Base-by-base conservation (phyloP, 2,113 vertebrate species). In the Mustela lutreola region DNA sequence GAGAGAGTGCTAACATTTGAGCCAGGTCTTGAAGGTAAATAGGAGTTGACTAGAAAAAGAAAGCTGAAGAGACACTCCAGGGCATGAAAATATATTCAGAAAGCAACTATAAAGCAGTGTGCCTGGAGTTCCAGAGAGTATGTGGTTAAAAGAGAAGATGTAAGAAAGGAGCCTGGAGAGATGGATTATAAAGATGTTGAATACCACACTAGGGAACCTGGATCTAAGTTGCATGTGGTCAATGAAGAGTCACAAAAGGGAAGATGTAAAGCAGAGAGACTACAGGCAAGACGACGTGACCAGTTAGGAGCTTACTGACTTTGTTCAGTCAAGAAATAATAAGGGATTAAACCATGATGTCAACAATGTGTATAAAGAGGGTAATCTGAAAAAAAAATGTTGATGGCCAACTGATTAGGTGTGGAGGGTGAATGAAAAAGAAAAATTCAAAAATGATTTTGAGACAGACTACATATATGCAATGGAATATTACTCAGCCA, bases 361-460 rank as follows among this genome's bases (percentile, higher is more conserved):
- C 65, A 89, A 50, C 24, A 78, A 22, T 78, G 11, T 19, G 18
- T 50, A 70, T 15, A 96, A 93, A 79, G 16, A 90, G 5, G 7
- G 8, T 87, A 8, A 56, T 60, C 86, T 73, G 33, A 73, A 60
- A 56, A 28, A 53, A 56, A 56, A 56, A 56, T 71, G 60, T 84
- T 79, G 58, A 94, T 73, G n/a, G 56, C 1, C 63, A 56, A 56
- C 1, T 73, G 65, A 80, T 10, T 58, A 15, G 12, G 24, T 91
- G 70, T 48, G 11, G 73, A 91, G 36, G 16, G 0, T 0, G 24
- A 90, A 90, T 45, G 11, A 93, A 92, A 92, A 82, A 82, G 71
- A 82, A 91, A 95, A 92, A 56, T 42, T 85, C 0, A 80, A 88
- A 97, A 75, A 24, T 91, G 26, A 90, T 56, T 95, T 92, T 88